These are phyloP conservation scores for Drosophila lutescens DNA, from an alignment of 2,888 invertebrate species.

Conservation along the genomic window DNA sequence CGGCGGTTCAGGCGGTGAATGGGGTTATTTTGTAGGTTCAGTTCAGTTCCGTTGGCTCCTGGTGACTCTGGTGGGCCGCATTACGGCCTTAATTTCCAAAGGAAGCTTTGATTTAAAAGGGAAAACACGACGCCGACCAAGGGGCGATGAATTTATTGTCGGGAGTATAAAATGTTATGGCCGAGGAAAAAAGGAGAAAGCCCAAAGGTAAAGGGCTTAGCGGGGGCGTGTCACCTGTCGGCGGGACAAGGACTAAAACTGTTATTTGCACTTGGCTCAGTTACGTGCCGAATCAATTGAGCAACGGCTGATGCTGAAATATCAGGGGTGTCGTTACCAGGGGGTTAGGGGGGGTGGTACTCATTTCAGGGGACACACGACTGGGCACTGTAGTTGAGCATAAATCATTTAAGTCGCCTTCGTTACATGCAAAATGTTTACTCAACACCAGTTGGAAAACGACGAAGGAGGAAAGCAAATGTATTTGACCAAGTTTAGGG, in stretches of 20 bases:
- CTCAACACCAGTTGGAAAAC: constrained; percentile 2
- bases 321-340: neutral
- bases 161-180: constrained; percentile 74
- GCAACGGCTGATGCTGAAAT: constrained; percentile 41
- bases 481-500: too few species aligned
- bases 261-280: constrained; percentile 77
- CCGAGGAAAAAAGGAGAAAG: neutral
- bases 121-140: constrained; percentile 25
- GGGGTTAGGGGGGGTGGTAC: neutral
- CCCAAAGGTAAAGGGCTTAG: neutral
- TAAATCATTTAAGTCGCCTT: constrained; percentile 70
- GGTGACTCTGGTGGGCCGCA: constrained; percentile 48
- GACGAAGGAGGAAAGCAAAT: neutral
- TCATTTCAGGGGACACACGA: constrained; percentile 23
- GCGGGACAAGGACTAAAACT: constrained; percentile 57
- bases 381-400: constrained; percentile 49
- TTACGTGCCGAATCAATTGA: constrained; percentile 78
- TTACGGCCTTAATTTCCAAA: constrained; percentile 70
- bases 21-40: constrained; percentile 1
- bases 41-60: constrained; percentile 1
- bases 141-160: constrained; percentile 72
- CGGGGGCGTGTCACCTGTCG: constrained; percentile 7
- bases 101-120: constrained; percentile 65
- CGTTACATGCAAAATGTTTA: constrained; percentile 23
- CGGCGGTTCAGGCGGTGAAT: constrained; percentile 33